Evolutionary conservation across 2,888 invertebrate genomes (phyloP).

Genomic region (Drosophila nr. fundita): DNA sequence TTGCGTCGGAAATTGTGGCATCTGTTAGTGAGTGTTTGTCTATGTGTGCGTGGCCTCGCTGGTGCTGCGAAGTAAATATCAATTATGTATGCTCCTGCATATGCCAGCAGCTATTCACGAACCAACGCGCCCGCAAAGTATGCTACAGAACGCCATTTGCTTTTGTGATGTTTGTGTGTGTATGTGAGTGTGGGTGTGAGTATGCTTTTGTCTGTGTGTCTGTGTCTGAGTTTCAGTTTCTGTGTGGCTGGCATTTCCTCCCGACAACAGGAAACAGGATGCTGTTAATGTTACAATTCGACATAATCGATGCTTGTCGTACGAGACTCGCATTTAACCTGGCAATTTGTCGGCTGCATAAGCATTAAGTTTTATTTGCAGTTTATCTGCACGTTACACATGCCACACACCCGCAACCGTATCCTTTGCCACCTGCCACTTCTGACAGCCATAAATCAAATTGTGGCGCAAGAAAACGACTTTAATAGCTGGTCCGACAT

Average conservation of each 20-base stretch:
- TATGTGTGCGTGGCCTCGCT: slow-evolving; percentile 24
- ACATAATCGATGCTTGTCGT: slow-evolving; percentile 80
- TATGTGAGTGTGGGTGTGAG: slow-evolving; percentile 9
- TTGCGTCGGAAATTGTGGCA: slow-evolving; percentile 65
- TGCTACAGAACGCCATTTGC: slow-evolving; percentile 47
- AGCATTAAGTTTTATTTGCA: slow-evolving; percentile 75
- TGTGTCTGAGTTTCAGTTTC: slow-evolving; percentile 10
- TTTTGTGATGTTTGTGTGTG: slow-evolving; percentile 4
- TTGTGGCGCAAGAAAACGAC: slow-evolving; percentile 25
- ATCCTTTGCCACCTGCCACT: slow-evolving; percentile 5
- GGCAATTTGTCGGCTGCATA: slow-evolving; percentile 75
- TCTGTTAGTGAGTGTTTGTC: slow-evolving; percentile 30
- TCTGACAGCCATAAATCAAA: slow-evolving; percentile 57
- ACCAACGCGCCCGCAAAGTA: slow-evolving; percentile 72
- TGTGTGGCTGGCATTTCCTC: slow-evolving; percentile 56
- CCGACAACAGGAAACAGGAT: slow-evolving; percentile 73
- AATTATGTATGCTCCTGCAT: slow-evolving; percentile 70
- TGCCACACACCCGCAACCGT: not conserved
- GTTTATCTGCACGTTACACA: slow-evolving; percentile 50
- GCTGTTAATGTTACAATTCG: slow-evolving; percentile 74
- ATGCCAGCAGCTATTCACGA: slow-evolving; percentile 63
- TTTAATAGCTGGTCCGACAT: slow-evolving; percentile 40
- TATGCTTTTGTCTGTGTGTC: slow-evolving; percentile 2
- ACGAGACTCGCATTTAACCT: slow-evolving; percentile 78
- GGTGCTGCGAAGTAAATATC: slow-evolving; percentile 58